These are phyloP conservation scores for Ladona fulva DNA, from an alignment of 1,140 invertebrate species.

Conservation along the genomic window DNA sequence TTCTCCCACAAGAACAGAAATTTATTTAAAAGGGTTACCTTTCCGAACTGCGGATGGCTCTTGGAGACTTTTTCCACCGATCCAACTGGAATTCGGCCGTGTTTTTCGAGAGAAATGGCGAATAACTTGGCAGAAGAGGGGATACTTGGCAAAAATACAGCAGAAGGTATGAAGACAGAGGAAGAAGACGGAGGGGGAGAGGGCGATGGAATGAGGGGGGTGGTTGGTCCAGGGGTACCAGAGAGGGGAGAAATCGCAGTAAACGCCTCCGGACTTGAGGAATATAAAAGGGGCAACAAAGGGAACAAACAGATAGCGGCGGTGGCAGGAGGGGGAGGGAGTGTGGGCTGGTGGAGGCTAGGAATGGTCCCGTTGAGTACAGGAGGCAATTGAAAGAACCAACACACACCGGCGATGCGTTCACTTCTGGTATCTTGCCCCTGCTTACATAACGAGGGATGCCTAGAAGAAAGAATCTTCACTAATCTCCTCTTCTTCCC, in stretches of 20 bases:
- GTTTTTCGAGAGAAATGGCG: background rate
- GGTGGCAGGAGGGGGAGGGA: too few species aligned
- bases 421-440: background rate
- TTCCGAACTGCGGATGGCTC: background rate
- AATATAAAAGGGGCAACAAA: slow-evolving; percentile 2
- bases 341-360: background rate
- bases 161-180: background rate
- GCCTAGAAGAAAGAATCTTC: background rate
- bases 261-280: slow-evolving; percentile 1
- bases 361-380: too few species aligned
- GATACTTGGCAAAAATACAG: background rate
- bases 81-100: background rate
- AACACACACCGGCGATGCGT: too few species aligned
- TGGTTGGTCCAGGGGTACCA: background rate
- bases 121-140: background rate
- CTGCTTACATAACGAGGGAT: background rate
- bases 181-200: background rate
- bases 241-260: background rate
- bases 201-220: background rate
- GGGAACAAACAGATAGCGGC: background rate
- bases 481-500: too few species aligned
- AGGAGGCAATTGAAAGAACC: background rate
- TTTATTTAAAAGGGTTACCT: background rate
- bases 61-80: too few species aligned
- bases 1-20: background rate